These are phyloP conservation scores for Papilio xuthus DNA, from an alignment of 1,140 invertebrate species.

Conservation along the genomic window DNA sequence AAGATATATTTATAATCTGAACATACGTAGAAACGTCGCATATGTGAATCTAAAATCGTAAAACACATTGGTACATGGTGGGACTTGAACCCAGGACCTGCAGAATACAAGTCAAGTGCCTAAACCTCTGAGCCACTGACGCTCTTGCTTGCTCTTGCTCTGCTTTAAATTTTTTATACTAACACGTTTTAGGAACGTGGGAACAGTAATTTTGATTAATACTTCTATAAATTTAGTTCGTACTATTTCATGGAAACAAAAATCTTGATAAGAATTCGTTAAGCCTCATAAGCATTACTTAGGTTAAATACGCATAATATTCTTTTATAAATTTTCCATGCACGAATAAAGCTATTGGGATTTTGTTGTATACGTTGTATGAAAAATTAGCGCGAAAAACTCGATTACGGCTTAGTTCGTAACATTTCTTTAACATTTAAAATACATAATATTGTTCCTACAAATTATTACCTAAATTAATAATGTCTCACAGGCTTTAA, in stretches of 20 bases:
- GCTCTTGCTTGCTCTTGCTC: no score
- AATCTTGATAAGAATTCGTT: constrained; percentile 12
- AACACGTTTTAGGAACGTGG: neutral
- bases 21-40: no score
- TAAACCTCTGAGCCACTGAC: no score
- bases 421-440: neutral
- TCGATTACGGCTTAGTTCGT: neutral
- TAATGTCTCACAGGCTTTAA: neutral
- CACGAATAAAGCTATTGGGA: neutral
- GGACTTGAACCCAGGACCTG: no score
- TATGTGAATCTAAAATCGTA: no score
- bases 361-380: no score
- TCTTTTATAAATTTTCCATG: neutral
- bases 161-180: neutral
- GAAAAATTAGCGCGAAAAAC: neutral
- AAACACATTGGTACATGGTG: no score
- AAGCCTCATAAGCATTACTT: constrained; percentile 11
- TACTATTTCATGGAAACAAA: neutral
- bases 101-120: no score
- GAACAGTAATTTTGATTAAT: constrained; percentile 16
- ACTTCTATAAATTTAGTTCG: neutral
- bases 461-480: neutral
- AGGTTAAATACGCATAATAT: neutral
- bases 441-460: neutral
- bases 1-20: no score